phyloP scores from a whole-genome alignment of 2,888 invertebrate genomes.

The Pachliopta kotzebuea region DNA sequence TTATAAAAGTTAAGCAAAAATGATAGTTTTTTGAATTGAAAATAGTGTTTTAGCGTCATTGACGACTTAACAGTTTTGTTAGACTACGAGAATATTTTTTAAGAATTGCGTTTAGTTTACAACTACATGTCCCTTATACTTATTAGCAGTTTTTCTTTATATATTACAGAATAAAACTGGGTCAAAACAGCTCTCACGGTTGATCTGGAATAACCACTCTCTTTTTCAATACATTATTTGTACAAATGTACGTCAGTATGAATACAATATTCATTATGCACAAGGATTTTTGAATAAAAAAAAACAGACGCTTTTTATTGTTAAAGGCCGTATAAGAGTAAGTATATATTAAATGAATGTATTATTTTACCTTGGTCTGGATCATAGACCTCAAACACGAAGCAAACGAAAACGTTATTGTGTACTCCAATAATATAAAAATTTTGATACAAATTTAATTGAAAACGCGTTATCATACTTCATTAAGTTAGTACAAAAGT shows the following conservation, averaged over 20 bases:
- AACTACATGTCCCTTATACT: not conserved
- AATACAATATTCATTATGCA: conserved; percentile 69
- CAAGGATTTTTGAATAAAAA: conserved; percentile 67
- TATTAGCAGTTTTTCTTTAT: not conserved
- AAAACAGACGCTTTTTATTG: conserved; percentile 63
- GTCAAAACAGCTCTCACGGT: not conserved
- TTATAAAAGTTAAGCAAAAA: not conserved
- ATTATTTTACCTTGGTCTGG: conserved; percentile 61
- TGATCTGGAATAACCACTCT: conserved; percentile 38
- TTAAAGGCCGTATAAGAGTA: conserved; percentile 60
- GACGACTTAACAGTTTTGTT: too few species aligned
- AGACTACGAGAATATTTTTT: too few species aligned
- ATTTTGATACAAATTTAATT: not conserved
- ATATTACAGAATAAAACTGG: not conserved
- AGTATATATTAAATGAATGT: conserved; percentile 44
- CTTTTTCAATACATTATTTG: conserved; percentile 56
- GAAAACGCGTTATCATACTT: not conserved
- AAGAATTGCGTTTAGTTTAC: not conserved
- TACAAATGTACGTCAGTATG: conserved; percentile 58
- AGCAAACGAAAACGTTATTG: conserved; percentile 1
- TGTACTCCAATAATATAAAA: not conserved
- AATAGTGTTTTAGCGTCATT: not conserved
- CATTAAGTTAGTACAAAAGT: too few species aligned
- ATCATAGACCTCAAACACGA: conserved; percentile 39
- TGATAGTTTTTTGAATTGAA: not conserved